These are phyloP conservation scores for Brachyhypopomus occidentalis DNA, from an alignment of 2,113 vertebrate species.

Conservation along the genomic window DNA sequence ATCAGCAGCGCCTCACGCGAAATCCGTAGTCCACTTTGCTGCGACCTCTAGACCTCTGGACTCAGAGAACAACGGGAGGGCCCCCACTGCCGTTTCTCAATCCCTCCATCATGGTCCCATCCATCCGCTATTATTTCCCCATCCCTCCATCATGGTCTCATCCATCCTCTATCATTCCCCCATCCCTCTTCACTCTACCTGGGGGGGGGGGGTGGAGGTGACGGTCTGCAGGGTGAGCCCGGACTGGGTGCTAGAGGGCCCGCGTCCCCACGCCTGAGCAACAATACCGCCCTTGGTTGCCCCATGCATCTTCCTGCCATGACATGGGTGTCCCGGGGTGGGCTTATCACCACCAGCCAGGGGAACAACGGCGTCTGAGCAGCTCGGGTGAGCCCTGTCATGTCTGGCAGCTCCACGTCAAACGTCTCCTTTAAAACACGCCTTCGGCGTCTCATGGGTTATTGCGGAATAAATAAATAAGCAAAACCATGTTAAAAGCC, in stretches of 20 bases:
- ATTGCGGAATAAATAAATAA: slow-evolving; percentile 20
- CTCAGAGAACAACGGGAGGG: background rate
- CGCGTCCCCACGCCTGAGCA: slow-evolving; percentile 57
- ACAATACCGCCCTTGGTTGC: slow-evolving; percentile 65
- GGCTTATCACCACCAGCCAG: slow-evolving; percentile 65
- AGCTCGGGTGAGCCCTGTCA: slow-evolving; percentile 56
- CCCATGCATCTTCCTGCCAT: slow-evolving; percentile 76
- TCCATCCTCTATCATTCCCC: slow-evolving; percentile 48
- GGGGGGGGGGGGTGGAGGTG: slow-evolving; percentile 62
- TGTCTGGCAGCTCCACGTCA: slow-evolving; percentile 47
- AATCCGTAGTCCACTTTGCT: background rate
- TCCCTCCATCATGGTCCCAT: slow-evolving; percentile 11
- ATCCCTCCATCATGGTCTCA: slow-evolving; percentile 46
- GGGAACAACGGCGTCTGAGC: slow-evolving; percentile 9
- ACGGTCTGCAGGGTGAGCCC: slow-evolving; percentile 65
- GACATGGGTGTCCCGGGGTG: slow-evolving; percentile 49
- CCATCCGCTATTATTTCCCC: slow-evolving; percentile 30
- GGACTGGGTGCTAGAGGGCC: slow-evolving; percentile 63
- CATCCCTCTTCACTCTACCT: slow-evolving; percentile 43
- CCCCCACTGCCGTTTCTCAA: slow-evolving; percentile 14
- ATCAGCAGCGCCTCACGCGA: slow-evolving; percentile 3
- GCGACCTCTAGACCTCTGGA: slow-evolving; percentile 19
- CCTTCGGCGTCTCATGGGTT: slow-evolving; percentile 52
- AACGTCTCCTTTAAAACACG: slow-evolving; percentile 71
- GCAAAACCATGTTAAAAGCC: no score